A percentile compares a stretch with the other conserved stretches of the same genome.
Conservation (phyloP, 2,113 vertebrate genomes). For the Glaucidium brasilianum region DNA sequence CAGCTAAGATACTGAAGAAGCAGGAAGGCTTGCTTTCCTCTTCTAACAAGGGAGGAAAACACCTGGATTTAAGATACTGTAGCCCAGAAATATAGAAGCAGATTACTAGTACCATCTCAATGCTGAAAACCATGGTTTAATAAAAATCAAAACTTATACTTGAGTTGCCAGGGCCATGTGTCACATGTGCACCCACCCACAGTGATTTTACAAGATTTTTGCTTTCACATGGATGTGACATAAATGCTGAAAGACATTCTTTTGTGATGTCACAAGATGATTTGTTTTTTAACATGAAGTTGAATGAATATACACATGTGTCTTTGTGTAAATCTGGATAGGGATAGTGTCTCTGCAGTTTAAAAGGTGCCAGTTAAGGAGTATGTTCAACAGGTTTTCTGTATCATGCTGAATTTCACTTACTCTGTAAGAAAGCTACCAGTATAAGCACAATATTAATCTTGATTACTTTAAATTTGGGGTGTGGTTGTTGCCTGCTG, state of each 20-base stretch:
- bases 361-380: background rate
- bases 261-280: background rate
- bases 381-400: background rate
- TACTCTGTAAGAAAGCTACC: background rate
- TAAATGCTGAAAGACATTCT: background rate
- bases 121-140: background rate
- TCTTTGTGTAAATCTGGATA: background rate
- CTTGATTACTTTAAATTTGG: background rate
- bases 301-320: background rate
- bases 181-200: background rate
- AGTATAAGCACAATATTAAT: background rate
- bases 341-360: background rate
- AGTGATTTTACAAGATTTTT: background rate
- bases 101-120: background rate
- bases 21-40: background rate
- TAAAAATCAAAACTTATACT: background rate
- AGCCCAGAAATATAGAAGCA: background rate
- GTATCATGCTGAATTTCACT: background rate
- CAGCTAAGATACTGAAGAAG: background rate
- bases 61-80: background rate
- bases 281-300: background rate
- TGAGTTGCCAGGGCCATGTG: background rate
- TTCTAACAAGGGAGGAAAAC: background rate
- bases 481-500: background rate
- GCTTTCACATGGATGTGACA: accelerated